Evolutionary conservation across 2,113 vertebrate genomes (phyloP).

Genomic region (Bujurquina vittata): DNA sequence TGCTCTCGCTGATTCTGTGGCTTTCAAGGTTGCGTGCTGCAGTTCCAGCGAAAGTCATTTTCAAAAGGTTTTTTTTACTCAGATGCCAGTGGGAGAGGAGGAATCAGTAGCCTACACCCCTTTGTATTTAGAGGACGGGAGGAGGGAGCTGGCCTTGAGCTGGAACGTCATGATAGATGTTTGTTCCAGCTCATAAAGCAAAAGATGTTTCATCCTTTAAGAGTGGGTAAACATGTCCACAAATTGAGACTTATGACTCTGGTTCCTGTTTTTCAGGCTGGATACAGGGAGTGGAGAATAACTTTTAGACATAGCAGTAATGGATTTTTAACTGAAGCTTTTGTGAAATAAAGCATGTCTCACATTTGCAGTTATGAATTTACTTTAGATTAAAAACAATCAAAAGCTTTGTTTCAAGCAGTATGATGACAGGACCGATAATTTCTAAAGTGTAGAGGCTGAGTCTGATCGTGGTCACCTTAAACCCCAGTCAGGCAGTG

Average conservation of each 20-base stretch:
- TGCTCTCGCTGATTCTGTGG: neutral
- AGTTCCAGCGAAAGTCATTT: constrained; percentile 31
- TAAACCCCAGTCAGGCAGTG: neutral
- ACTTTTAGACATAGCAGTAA: neutral
- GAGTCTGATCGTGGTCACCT: neutral
- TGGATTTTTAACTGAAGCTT: neutral
- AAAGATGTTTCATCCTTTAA: constrained; percentile 30
- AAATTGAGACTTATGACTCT: neutral
- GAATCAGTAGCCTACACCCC: neutral
- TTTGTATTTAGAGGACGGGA: constrained; percentile 7
- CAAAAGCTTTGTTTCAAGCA: neutral
- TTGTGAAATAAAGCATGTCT: neutral
- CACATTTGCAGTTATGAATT: neutral
- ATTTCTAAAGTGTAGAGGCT: no score
- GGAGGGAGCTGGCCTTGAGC: constrained; percentile 15
- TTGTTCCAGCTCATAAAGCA: constrained; percentile 34
- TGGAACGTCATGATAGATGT: constrained; percentile 41
- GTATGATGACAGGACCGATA: neutral
- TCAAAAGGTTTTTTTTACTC: constrained; percentile 32
- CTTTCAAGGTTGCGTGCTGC: constrained; percentile 18
- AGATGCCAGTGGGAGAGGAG: constrained; percentile 15
- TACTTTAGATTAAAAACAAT: neutral
- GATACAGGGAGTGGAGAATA: neutral
- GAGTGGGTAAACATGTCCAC: neutral
- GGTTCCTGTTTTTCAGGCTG: neutral